Conservation (phyloP, 2,888 invertebrate species). For the Pherbina coryleti region DNA sequence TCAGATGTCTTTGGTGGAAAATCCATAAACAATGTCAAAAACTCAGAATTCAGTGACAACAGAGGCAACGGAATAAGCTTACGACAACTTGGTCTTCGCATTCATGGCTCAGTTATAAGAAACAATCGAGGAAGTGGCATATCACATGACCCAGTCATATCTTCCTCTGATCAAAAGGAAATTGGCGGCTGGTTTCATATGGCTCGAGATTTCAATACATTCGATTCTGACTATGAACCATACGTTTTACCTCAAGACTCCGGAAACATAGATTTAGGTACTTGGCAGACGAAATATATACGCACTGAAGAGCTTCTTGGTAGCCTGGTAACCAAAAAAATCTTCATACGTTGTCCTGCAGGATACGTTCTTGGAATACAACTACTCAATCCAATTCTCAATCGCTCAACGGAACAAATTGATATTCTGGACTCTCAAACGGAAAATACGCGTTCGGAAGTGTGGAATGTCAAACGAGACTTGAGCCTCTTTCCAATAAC, state of each 20-base stretch:
- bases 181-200: conserved; percentile 91
- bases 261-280: conserved; percentile 75
- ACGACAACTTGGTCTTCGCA: conserved; percentile 86
- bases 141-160: conserved; percentile 90
- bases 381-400: conserved; percentile 90
- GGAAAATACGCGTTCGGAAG: conserved; percentile 75
- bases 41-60: conserved; percentile 87
- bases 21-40: conserved; percentile 83
- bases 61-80: conserved; percentile 90
- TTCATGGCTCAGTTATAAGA: conserved; percentile 83
- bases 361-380: conserved; percentile 91
- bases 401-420: conserved; percentile 87
- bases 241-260: conserved; percentile 77
- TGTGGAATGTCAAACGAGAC: conserved; percentile 87
- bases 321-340: conserved; percentile 73
- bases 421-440: conserved; percentile 82
- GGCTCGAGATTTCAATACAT: conserved; percentile 76
- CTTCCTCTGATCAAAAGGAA: conserved; percentile 87
- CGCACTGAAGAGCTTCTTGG: conserved; percentile 78
- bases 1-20: conserved; percentile 93
- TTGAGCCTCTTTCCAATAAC: conserved; percentile 91
- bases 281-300: conserved; percentile 83
- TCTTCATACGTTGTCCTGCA: conserved; percentile 79
- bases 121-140: conserved; percentile 90
- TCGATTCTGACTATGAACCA: conserved; percentile 81